phyloP scores from a whole-genome alignment of 2,797 vertebrate species.

The Poecilia gillii region DNA sequence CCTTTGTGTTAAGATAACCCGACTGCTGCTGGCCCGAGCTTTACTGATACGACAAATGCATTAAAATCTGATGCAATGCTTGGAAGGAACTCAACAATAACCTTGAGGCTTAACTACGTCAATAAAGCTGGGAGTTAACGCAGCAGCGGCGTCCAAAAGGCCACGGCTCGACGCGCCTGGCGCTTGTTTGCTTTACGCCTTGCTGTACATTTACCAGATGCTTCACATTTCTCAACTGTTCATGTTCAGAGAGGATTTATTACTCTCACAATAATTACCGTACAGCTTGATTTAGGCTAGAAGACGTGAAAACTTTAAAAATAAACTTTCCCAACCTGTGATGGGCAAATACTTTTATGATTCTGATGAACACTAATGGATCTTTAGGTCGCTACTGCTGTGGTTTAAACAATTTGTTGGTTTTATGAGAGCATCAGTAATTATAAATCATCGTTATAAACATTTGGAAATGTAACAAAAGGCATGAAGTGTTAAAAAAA shows the following conservation, averaged over 20 bases:
- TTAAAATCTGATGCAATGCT: not conserved
- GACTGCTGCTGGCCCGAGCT: not conserved
- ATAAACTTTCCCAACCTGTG: too few species aligned
- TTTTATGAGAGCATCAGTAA: not conserved
- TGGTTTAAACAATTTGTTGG: not conserved
- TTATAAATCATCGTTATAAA: not conserved
- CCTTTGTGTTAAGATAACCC: not conserved
- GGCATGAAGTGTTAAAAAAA: not conserved
- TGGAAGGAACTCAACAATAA: conserved; percentile 1
- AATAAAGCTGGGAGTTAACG: not conserved
- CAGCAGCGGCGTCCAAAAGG: not conserved
- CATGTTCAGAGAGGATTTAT: not conserved
- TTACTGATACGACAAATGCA: not conserved
- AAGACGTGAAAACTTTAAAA: not conserved
- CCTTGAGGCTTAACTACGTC: not conserved
- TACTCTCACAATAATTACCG: too few species aligned
- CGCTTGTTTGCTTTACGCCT: not conserved
- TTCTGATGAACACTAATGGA: not conserved
- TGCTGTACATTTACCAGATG: not conserved
- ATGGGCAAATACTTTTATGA: not conserved
- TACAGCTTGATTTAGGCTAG: not conserved
- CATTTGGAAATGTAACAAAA: not conserved
- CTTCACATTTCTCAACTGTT: not conserved
- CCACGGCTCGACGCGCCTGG: not conserved
- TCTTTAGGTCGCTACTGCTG: not conserved